These are phyloP conservation scores for Crotalus viridis DNA, from an alignment of 2,113 vertebrate genomes.

Conservation along the genomic window DNA sequence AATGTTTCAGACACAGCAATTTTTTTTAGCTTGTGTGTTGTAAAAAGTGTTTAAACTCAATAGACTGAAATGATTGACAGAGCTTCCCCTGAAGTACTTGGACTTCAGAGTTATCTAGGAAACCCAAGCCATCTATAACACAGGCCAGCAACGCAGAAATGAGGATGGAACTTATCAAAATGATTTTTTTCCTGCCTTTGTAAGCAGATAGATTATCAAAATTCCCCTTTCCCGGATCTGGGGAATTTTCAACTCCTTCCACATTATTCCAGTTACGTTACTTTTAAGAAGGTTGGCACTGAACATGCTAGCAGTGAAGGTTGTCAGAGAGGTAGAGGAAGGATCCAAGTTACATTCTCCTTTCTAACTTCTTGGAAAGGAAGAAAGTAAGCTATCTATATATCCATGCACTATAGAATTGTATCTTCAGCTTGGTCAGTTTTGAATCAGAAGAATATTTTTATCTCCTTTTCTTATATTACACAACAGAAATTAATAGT, in stretches of 20 bases:
- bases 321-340: not conserved
- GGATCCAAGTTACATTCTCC: not conserved
- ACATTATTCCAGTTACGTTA: not conserved
- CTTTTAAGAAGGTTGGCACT: not conserved
- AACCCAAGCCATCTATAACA: not conserved
- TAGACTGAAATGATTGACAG: not conserved
- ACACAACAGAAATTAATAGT: not conserved
- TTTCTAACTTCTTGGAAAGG: not conserved
- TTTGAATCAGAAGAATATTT: not conserved
- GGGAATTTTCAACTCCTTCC: not conserved
- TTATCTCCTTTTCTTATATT: not conserved
- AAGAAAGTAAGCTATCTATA: not conserved
- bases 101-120: not conserved
- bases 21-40: not conserved
- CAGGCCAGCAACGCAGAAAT: not conserved
- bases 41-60: not conserved
- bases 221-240: not conserved
- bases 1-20: conserved; percentile 18
- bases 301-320: not conserved
- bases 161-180: not conserved
- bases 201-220: not conserved
- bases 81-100: not conserved
- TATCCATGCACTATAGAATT: not conserved
- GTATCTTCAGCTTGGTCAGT: not conserved
- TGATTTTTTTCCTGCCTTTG: not conserved